Conservation (phyloP, 2,888 invertebrate species). For the Zygogramma bicolorata region DNA sequence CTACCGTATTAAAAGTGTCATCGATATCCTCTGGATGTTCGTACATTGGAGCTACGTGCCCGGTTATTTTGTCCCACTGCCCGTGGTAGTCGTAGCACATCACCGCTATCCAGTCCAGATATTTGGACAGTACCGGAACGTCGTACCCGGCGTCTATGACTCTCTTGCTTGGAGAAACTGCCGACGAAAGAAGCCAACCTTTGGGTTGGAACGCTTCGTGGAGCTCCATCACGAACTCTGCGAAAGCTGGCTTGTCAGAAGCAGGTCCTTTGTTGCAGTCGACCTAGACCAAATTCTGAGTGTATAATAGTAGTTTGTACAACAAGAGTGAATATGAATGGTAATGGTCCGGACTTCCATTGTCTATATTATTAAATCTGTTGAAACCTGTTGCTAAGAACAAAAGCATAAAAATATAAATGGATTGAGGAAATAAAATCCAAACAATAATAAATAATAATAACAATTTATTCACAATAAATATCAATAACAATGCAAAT, state of each 20-base stretch:
- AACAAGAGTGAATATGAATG: too few relatives aligned
- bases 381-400: too few relatives aligned
- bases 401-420: too few relatives aligned
- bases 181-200: conserved; percentile 81
- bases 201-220: conserved; percentile 78
- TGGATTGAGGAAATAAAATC: too few relatives aligned
- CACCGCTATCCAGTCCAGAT: conserved; percentile 90
- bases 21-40: conserved; percentile 80
- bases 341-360: too few relatives aligned
- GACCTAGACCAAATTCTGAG: conserved; percentile 69
- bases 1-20: conserved; percentile 82
- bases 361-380: too few relatives aligned
- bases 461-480: too few relatives aligned
- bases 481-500: too few relatives aligned
- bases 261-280: conserved; percentile 86
- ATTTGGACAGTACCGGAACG: conserved; percentile 78
- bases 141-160: conserved; percentile 90
- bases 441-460: too few relatives aligned
- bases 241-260: conserved; percentile 85
- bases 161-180: conserved; percentile 86
- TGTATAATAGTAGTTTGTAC: too few relatives aligned
- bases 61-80: conserved; percentile 92
- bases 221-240: conserved; percentile 80
- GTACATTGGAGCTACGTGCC: conserved; percentile 91
- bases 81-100: conserved; percentile 95